phyloP scores from a whole-genome alignment of 2,113 vertebrate genomes.

The Aspidoscelis tigris region DNA sequence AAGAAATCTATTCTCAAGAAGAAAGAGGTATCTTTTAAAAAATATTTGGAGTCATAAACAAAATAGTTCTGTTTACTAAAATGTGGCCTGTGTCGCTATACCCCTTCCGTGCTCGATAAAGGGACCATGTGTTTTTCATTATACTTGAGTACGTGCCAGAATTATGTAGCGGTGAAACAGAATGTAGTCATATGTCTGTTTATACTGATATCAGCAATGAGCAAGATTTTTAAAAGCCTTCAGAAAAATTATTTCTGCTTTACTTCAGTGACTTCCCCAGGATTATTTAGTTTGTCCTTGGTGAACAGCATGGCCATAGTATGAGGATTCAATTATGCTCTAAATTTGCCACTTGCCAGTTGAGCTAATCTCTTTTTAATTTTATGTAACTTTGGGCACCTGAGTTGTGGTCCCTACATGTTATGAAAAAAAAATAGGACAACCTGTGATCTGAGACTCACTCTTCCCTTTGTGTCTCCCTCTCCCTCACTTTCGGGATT shows the following conservation, averaged over 20 bases:
- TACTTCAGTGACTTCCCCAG: accelerated
- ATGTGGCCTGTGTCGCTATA: background rate
- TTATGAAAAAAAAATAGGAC: background rate
- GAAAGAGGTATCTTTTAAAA: conserved; percentile 85
- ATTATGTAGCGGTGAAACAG: background rate
- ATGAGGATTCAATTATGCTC: too few relatives aligned
- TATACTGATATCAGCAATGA: background rate
- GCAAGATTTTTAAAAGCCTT: background rate
- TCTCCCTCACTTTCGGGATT: background rate
- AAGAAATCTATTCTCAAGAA: conserved; percentile 97
- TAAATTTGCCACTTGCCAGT: background rate
- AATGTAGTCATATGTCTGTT: background rate
- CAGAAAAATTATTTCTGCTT: background rate
- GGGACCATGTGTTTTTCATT: background rate
- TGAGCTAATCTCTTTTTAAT: background rate
- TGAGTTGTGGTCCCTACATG: background rate
- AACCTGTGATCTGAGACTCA: background rate
- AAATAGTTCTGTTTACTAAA: background rate
- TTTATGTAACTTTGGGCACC: too few relatives aligned
- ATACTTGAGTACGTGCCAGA: background rate
- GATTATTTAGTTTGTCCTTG: background rate
- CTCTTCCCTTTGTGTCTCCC: background rate
- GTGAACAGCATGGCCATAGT: background rate
- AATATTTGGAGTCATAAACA: background rate
- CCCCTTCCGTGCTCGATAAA: background rate